Evolutionary conservation across 2,888 invertebrate genomes (phyloP).

Genomic region (Nemotelus pantherinus): DNA sequence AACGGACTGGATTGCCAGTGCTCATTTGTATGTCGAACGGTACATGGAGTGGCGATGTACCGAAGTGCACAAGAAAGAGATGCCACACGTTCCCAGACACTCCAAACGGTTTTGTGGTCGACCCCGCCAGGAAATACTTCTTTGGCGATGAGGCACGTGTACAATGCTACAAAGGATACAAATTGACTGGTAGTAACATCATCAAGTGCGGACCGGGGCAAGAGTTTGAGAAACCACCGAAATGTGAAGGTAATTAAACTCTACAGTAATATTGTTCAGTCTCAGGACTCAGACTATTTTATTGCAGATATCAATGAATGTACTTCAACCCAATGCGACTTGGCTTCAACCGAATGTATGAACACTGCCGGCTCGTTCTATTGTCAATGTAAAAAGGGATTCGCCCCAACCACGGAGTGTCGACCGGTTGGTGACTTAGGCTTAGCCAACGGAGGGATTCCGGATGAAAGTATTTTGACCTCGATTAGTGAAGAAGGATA

Average conservation of each 20-base stretch:
- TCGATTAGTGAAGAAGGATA: conserved; percentile 86
- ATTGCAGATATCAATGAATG: conserved; percentile 86
- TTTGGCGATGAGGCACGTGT: conserved; percentile 91
- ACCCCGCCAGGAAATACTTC: conserved; percentile 78
- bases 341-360: conserved; percentile 88
- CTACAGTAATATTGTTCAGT: neutral
- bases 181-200: conserved; percentile 83
- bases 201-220: conserved; percentile 87
- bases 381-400: conserved; percentile 87
- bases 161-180: conserved; percentile 90
- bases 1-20: conserved; percentile 87
- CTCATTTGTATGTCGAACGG: conserved; percentile 95
- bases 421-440: conserved; percentile 91
- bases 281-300: conserved; percentile 5
- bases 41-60: conserved; percentile 93
- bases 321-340: conserved; percentile 86
- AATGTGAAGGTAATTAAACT: conserved; percentile 75
- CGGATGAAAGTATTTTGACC: conserved; percentile 88
- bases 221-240: conserved; percentile 83
- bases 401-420: conserved; percentile 86
- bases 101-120: conserved; percentile 87
- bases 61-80: conserved; percentile 78
- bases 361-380: conserved; percentile 90
- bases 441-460: conserved; percentile 81
- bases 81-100: conserved; percentile 77